A percentile compares a stretch with the other conserved stretches of the same genome.
Conservation (phyloP, 2,113 vertebrate genomes). For the Murina feae region DNA sequence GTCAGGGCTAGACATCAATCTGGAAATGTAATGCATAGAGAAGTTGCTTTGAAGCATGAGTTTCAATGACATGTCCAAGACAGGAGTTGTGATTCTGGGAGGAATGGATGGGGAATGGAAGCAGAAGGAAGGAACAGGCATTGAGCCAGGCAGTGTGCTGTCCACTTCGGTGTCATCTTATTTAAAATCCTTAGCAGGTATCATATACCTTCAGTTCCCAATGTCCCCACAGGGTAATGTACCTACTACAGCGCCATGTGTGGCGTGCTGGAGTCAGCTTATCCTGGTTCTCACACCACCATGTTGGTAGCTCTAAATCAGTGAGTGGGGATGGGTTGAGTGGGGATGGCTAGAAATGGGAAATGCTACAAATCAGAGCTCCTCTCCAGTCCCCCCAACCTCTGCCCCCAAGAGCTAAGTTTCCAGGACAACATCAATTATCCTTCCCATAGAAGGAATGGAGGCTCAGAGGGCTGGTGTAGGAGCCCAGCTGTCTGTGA, state of each 20-base stretch:
- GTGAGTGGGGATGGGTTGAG: neutral
- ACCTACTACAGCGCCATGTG: rapidly evolving
- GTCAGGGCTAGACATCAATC: neutral
- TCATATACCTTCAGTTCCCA: neutral
- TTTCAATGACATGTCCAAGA: neutral
- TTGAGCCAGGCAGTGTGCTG: neutral
- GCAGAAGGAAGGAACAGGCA: neutral
- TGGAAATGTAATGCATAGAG: neutral
- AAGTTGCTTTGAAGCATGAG: neutral
- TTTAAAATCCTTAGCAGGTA: neutral
- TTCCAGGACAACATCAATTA: neutral
- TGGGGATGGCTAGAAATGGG: neutral
- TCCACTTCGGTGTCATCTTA: neutral
- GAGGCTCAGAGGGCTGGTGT: neutral
- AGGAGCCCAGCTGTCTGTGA: neutral
- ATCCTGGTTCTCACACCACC: too few relatives aligned
- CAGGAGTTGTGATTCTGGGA: neutral
- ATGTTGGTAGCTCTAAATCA: neutral
- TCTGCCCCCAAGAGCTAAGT: neutral
- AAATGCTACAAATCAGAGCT: neutral
- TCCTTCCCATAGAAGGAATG: neutral
- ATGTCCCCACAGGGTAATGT: neutral
- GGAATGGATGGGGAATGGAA: neutral
- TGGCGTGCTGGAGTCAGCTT: too few relatives aligned
- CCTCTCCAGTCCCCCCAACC: neutral